Evolutionary conservation across 92 coral and sea anemone genomes (phyloP).

Genomic region (Phenganax marumi): DNA sequence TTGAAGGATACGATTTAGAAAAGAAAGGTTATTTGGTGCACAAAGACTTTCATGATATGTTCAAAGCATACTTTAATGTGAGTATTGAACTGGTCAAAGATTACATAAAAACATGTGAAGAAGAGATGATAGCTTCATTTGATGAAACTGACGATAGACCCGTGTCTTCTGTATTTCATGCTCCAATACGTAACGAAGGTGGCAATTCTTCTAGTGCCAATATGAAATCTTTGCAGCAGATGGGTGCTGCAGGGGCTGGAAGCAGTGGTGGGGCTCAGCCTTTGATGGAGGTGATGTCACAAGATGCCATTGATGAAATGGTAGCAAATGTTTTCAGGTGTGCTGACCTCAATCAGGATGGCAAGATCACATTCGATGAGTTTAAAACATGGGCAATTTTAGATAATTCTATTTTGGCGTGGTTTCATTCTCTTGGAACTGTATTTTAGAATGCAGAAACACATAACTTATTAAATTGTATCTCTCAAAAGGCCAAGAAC

Average conservation of each 20-base stretch:
- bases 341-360: conserved; percentile 86
- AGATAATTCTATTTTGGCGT: conserved; percentile 86
- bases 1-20: conserved; percentile 89
- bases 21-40: conserved; percentile 69
- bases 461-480: too few species aligned
- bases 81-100: conserved; percentile 95
- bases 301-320: conserved; percentile 99
- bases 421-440: conserved; percentile 99
- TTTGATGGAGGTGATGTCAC: conserved; percentile 99
- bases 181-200: conserved; percentile 79
- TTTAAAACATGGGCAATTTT: conserved; percentile 88
- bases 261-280: conserved; percentile 82
- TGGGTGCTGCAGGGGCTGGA: conserved; percentile 34
- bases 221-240: conserved; percentile 38
- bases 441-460: conserved; percentile 54
- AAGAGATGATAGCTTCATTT: conserved; percentile 96
- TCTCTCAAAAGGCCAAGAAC: too few species aligned
- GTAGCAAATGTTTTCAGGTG: conserved; percentile 83
- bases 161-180: conserved; percentile 92
- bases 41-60: conserved; percentile 88
- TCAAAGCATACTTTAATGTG: conserved; percentile 91
- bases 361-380: conserved; percentile 87
- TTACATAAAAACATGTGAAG: conserved; percentile 91
- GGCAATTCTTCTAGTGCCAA: conserved; percentile 37
- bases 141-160: conserved; percentile 98